These are phyloP conservation scores for Tetrapedia diversipes DNA, from an alignment of 2,888 invertebrate species.

Conservation along the genomic window DNA sequence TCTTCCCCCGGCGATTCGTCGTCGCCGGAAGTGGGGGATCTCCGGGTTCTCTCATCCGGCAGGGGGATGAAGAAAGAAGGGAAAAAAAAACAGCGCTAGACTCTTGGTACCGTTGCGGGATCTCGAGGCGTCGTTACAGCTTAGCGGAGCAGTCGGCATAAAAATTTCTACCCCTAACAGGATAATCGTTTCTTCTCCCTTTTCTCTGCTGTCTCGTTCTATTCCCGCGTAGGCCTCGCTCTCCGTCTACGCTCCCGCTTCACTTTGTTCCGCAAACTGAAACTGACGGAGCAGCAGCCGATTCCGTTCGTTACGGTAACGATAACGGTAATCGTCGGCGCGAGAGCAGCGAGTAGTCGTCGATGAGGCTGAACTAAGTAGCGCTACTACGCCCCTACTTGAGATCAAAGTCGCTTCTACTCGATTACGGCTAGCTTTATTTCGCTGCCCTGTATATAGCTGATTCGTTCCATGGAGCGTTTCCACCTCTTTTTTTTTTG, in stretches of 20 bases:
- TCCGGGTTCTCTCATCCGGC: not conserved
- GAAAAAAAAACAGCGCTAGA: too few species aligned
- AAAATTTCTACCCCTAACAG: conserved; percentile 47
- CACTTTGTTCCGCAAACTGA: conserved; percentile 53
- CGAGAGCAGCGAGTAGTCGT: conserved; percentile 3
- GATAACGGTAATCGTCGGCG: conserved; percentile 61
- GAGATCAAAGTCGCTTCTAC: conserved; percentile 1
- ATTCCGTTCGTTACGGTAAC: conserved; percentile 65
- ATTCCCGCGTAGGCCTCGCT: conserved; percentile 24
- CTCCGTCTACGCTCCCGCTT: conserved; percentile 27
- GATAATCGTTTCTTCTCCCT: conserved; percentile 58
- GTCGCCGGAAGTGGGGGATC: not conserved
- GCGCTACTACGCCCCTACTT: too few species aligned
- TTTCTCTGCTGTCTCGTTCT: too few species aligned
- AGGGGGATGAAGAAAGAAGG: too few species aligned
- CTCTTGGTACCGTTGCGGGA: not conserved
- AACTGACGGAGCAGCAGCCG: conserved; percentile 60
- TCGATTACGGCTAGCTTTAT: not conserved
- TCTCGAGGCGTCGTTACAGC: conserved; percentile 8
- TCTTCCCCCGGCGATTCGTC: conserved; percentile 35
- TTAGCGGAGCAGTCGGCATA: conserved; percentile 15
- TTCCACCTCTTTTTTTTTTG: too few species aligned
- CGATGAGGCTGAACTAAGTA: not conserved
- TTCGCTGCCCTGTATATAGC: not conserved
- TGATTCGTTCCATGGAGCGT: too few species aligned